A percentile compares a stretch with the other conserved stretches of the same genome.
phyloP scores from a whole-genome alignment of 2,113 vertebrate species.

The Passer montanus region DNA sequence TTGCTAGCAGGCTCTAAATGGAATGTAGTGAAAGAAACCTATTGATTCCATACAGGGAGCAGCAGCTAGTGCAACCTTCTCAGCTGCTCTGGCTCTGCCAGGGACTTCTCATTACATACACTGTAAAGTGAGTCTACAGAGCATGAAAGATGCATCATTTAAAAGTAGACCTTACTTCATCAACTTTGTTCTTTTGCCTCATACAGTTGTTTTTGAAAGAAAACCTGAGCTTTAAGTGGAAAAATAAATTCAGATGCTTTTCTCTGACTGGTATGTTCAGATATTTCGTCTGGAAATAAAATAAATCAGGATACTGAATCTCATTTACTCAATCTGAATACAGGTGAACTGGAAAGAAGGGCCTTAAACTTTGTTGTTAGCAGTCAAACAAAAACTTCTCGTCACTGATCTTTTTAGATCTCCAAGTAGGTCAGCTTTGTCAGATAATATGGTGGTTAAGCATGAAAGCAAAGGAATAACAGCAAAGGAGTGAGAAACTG shows the following conservation, averaged over 20 bases:
- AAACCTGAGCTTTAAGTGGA: background rate
- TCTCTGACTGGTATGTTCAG: background rate
- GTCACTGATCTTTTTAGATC: background rate
- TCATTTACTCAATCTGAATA: background rate
- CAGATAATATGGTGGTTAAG: background rate
- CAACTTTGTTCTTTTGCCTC: background rate
- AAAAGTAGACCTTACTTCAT: background rate
- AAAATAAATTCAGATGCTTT: background rate
- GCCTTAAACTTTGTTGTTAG: background rate
- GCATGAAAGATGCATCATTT: background rate
- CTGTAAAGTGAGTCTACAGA: background rate
- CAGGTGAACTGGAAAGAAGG: background rate
- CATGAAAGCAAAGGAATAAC: background rate
- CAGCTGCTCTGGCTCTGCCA: background rate
- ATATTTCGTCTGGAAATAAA: background rate
- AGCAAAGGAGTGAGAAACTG: background rate
- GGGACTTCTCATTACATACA: background rate
- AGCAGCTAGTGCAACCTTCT: background rate
- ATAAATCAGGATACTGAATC: background rate
- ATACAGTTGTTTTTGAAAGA: background rate
- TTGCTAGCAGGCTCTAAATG: background rate
- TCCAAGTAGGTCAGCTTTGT: constrained; percentile 18
- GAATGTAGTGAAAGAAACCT: background rate
- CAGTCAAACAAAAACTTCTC: background rate
- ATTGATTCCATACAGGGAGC: background rate